phyloP scores from a whole-genome alignment of 2,113 vertebrate species.

The Ramphastos sulfuratus region DNA sequence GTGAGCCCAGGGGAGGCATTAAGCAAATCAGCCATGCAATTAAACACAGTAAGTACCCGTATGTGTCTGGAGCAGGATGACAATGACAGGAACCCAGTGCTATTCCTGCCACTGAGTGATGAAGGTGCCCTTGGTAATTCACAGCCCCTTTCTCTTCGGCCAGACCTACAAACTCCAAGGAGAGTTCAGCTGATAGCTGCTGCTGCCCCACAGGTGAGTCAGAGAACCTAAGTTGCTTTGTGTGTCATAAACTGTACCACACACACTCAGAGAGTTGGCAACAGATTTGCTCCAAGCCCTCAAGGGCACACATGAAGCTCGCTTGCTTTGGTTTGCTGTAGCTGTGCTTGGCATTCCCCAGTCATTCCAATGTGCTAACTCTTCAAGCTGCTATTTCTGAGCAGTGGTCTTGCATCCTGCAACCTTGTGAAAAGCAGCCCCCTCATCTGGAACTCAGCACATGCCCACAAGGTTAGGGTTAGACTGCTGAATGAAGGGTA shows the following conservation, averaged over 20 bases:
- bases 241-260: rapidly evolving
- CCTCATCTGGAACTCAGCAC: rapidly evolving
- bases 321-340: rapidly evolving
- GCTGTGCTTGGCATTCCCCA: background rate
- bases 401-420: background rate
- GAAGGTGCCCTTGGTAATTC: background rate
- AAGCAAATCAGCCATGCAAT: conserved; percentile 12
- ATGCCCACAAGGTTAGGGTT: background rate
- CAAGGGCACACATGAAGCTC: rapidly evolving
- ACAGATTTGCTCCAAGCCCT: background rate
- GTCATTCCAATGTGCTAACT: background rate
- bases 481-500: background rate
- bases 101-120: conserved; percentile 17
- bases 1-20: conserved; percentile 28
- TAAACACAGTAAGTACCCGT: conserved; percentile 11
- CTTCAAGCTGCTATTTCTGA: background rate
- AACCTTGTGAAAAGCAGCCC: background rate
- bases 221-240: background rate
- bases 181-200: background rate
- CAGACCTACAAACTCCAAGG: background rate
- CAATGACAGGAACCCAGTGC: conserved; percentile 43
- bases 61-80: background rate
- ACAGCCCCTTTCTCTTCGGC: conserved; percentile 13
- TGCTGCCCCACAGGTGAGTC: background rate
- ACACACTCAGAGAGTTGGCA: background rate